These are phyloP conservation scores for Meriones psammophilus DNA, from an alignment of 2,797 vertebrate genomes.

Conservation along the genomic window DNA sequence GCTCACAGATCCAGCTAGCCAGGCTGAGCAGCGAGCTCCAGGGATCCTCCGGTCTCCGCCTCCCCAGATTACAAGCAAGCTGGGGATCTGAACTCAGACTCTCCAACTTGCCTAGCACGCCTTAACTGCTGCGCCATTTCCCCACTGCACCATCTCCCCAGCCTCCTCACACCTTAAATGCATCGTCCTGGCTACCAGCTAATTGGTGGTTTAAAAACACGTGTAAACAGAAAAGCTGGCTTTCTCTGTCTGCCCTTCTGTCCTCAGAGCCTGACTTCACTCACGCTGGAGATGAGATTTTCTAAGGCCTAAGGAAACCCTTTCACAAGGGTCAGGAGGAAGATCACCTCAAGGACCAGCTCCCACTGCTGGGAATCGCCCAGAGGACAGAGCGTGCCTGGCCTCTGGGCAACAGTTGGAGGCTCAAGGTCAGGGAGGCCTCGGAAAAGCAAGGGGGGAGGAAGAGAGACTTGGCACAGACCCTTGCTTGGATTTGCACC, in stretches of 20 bases:
- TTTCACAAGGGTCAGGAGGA: not conserved
- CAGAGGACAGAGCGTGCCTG: not conserved
- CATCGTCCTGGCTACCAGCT: not conserved
- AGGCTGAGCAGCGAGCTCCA: not conserved
- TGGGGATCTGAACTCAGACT: not conserved
- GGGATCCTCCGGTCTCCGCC: not conserved
- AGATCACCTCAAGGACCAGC: not conserved
- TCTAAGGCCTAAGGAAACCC: not conserved
- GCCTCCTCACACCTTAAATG: not conserved
- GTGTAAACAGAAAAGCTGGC: not conserved
- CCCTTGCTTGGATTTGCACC: too few relatives aligned
- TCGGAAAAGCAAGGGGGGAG: not conserved
- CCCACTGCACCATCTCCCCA: not conserved
- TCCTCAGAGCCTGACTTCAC: not conserved
- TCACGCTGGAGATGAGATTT: not conserved
- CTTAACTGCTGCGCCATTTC: not conserved
- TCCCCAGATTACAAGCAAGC: not conserved
- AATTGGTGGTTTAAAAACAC: not conserved
- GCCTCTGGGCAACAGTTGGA: accelerated
- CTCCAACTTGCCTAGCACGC: not conserved
- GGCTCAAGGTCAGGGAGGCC: not conserved
- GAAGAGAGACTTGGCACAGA: not conserved
- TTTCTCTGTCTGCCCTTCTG: too few relatives aligned
- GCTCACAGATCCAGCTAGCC: not conserved
- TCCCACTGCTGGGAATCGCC: not conserved